Percentiles rank a stretch among this genome's conserved stretches.
phyloP scores from a whole-genome alignment of 2,113 vertebrate species.

The Pterophyllum scalare region DNA sequence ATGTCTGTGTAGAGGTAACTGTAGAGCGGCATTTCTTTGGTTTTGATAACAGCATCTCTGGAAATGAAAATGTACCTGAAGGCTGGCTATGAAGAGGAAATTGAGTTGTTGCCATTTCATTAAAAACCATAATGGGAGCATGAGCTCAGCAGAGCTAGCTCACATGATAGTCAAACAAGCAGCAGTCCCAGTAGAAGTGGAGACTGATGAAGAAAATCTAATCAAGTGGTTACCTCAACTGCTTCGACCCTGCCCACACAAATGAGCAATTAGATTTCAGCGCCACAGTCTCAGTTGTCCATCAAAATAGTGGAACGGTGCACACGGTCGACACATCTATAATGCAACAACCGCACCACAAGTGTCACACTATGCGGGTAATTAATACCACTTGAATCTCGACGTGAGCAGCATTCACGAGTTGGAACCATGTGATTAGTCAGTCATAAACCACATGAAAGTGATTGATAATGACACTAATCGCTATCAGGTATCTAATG shows the following conservation, averaged over 20 bases:
- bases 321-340: not conserved
- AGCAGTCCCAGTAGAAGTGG: not conserved
- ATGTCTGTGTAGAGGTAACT: not conserved
- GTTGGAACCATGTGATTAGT: not conserved
- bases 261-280: not conserved
- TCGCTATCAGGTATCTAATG: not conserved
- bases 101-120: not conserved
- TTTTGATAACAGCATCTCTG: not conserved
- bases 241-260: not conserved
- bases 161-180: not conserved
- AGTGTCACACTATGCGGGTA: not conserved
- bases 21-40: not conserved
- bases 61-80: constrained; percentile 1
- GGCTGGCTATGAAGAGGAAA: constrained; percentile 11
- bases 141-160: not conserved
- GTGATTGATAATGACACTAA: not conserved
- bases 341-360: not conserved
- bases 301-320: not conserved
- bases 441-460: not conserved
- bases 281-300: not conserved
- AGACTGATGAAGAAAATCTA: not conserved
- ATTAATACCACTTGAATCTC: not conserved
- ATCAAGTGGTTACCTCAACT: not conserved
- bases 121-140: not conserved
- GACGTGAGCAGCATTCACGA: not conserved